These are phyloP conservation scores for Cydia strobilella DNA, from an alignment of 1,140 invertebrate genomes.

Conservation along the genomic window DNA sequence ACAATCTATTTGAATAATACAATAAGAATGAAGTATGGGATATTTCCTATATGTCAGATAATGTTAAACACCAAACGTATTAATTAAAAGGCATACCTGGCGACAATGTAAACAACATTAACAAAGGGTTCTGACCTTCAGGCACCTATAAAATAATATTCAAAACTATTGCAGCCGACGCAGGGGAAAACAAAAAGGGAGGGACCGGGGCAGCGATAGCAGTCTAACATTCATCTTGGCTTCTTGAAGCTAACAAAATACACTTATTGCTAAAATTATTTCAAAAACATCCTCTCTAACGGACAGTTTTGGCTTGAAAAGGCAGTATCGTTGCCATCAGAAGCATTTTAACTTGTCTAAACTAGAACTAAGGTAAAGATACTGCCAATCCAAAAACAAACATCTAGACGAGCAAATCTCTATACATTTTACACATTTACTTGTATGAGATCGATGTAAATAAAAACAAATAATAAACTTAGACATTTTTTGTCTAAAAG, in stretches of 20 bases:
- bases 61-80: constrained; percentile 56
- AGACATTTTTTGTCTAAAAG: constrained; percentile 66
- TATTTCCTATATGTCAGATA: constrained; percentile 40
- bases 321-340: constrained; percentile 67
- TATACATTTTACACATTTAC: constrained; percentile 72
- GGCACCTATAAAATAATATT: constrained; percentile 79
- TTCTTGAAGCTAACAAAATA: constrained; percentile 79
- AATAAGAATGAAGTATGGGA: neutral
- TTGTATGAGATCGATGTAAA: constrained; percentile 50
- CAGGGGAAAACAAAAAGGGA: constrained; percentile 69
- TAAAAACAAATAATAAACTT: constrained; percentile 44
- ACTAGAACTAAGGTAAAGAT: constrained; percentile 55
- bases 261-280: constrained; percentile 74
- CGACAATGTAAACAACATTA: constrained; percentile 80
- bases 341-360: constrained; percentile 34
- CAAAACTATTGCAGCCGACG: constrained; percentile 75
- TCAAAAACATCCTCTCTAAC: constrained; percentile 64
- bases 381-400: constrained; percentile 71
- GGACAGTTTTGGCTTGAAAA: constrained; percentile 55
- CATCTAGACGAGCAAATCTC: constrained; percentile 71
- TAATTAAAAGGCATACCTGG: constrained; percentile 76
- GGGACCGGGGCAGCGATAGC: constrained; percentile 70
- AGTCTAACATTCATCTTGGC: constrained; percentile 79
- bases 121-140: constrained; percentile 75
- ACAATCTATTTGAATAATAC: neutral